A percentile compares a stretch with the other conserved stretches of the same genome.
Evolutionary conservation across 2,797 vertebrate species (phyloP).

Genomic region (Phrynocephalus guinanensis): DNA sequence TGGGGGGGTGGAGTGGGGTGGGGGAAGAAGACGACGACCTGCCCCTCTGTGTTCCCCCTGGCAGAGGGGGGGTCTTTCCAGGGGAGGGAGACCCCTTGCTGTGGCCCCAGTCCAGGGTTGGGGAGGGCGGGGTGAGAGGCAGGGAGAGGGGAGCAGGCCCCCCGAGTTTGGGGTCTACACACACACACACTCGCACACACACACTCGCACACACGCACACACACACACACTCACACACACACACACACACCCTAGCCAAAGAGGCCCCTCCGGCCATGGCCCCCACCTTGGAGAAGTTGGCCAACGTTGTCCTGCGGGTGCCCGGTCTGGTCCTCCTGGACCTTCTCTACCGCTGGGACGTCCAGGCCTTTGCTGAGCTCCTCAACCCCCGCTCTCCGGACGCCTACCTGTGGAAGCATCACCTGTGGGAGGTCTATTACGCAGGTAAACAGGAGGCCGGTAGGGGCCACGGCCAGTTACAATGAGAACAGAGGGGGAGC

Average conservation of each 20-base stretch:
- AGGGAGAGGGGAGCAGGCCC: rapidly evolving
- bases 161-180: neutral
- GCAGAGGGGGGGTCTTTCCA: neutral
- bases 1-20: neutral
- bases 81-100: slow-evolving; percentile 29
- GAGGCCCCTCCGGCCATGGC: slow-evolving; percentile 72
- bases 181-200: no score
- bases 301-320: slow-evolving; percentile 86
- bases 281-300: slow-evolving; percentile 82
- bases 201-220: no score
- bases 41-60: no score
- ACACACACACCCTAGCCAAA: no score
- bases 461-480: no score
- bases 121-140: neutral
- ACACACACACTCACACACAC: no score
- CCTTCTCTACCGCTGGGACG: slow-evolving; percentile 87
- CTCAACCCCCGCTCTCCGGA: slow-evolving; percentile 82
- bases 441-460: slow-evolving; percentile 73
- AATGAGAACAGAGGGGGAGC: no score
- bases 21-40: no score
- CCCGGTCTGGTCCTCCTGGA: slow-evolving; percentile 86
- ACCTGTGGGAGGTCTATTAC: slow-evolving; percentile 85
- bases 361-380: slow-evolving; percentile 81
- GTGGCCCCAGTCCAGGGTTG: neutral
- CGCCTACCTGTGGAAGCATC: slow-evolving; percentile 82